Base-by-base conservation (phyloP, 2,888 invertebrate genomes). In the Pheosia gnoma region DNA sequence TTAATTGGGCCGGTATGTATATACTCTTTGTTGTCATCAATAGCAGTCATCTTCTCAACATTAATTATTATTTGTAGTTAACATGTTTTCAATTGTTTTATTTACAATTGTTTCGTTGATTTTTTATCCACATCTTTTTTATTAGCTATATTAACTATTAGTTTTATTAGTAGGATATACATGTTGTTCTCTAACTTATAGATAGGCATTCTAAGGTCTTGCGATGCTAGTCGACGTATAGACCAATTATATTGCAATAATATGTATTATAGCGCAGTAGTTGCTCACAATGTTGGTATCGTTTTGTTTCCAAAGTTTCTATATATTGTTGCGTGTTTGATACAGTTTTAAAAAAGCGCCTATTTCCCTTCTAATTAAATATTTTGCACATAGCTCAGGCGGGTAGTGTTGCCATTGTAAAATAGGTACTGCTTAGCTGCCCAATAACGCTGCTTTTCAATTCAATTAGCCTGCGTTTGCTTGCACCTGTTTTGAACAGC, bases 401-500 rank as follows among this genome's bases (percentile, higher is more conserved):
- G 58, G 63, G 69, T 73, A 71, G 68, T 63, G 70, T 70, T 67
- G 71, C 62, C 65, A 58, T 59, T 60, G 53, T 58, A 65, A 59
- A 67, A 66, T 65, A 63, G 25, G 25, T 25, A 0, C 25, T 25
- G 25, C 25, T 25, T 65, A 67, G 63, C 66, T 58, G 62, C 65
- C 71, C 74, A 79, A 75, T 75, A 74, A 75, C 51, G 60, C 60
- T 73, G 79, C 78, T 85, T 81, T 78, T 77, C 78, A 74, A 86
- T 85, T 85, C 85, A 75, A 83, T 86, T 84, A 85, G 78, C 66
- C 59, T 57, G 68, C 68, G 66, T 62, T 67, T 69, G 66, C 59
- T 47, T n/a, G 53, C 60, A 67, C 63, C 67, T 62, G 58, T 56
- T 66, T 61, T 59, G 10, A 10, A 66, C 51, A 51, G 51, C 51